Evolutionary conservation across 1,140 invertebrate species (phyloP), one percentile per base, ranked within the genome.

Genomic region (Macrotrachela quadricornifera): DNA sequence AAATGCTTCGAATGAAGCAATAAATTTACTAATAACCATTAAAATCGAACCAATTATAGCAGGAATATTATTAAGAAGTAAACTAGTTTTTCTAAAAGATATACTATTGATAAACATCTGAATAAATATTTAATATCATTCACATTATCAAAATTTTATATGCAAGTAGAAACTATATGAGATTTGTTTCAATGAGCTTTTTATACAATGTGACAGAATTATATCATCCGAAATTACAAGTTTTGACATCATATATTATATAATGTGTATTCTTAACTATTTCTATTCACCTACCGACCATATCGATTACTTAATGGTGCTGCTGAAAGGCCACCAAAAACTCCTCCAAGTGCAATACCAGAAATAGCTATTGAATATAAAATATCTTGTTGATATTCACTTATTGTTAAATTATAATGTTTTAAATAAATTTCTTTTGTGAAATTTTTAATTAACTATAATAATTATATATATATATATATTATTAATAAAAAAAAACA

Each of bases 11-110:
- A 90, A 94, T 57, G 84, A 85, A 67, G 80, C 76, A 63, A 80
- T 80, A 64, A 82, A 78, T 74, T 91, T 88, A 57, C 87, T 86
- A 68, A 85, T 82, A 65, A 82, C 85, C 88, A 96, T 94, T 57
- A 96, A 76, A 69, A 79, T 81, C 54, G 82, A 87, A 59, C 87
- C 91, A 61, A 80, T 77, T 66, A 96, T 82, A 58, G 87, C 88
- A 60, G 95, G 76, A 59, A 90, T 77, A 73, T 91, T 92, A 74
- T 94, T 95, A 60, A 94, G 75, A 70, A 96, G 75, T 65, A 95
- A 75, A 60, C 87, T 85, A 63, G 85, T 82, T 75, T 94, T 95
- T 73, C 90, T 91, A 74, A 58, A 74, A 58, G 49, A n/a, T n/a
- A n/a, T n/a, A n/a, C n/a, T n/a, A n/a, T n/a, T n/a, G n/a, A n/a